A percentile compares a stretch with the other conserved stretches of the same genome.
Evolutionary conservation across 1,140 invertebrate genomes (phyloP).

Genomic region (Aleiodes sp.): DNA sequence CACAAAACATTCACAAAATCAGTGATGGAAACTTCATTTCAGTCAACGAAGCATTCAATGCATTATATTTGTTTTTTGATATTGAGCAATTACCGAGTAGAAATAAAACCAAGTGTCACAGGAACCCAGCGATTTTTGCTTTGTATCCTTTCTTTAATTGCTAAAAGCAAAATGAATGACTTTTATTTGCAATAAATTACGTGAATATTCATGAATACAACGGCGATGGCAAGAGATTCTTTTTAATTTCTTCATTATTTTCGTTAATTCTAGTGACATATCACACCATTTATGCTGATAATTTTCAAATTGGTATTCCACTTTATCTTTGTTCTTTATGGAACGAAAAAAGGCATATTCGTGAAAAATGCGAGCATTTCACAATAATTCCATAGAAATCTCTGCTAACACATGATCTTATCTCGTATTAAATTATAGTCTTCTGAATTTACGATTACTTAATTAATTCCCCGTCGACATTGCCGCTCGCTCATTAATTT

Average conservation of each 20-base stretch:
- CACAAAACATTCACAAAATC: too few species aligned
- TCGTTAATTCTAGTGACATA: background rate
- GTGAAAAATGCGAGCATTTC: background rate
- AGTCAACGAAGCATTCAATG: too few species aligned
- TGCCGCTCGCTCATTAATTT: background rate
- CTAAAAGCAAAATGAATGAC: too few species aligned
- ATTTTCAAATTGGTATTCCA: too few species aligned
- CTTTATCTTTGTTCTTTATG: too few species aligned
- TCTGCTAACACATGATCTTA: background rate
- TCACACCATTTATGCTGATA: background rate
- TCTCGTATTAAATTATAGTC: background rate
- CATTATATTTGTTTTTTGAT: background rate
- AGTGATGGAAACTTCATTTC: too few species aligned
- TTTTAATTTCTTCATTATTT: background rate
- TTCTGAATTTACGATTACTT: background rate
- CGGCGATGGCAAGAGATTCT: too few species aligned
- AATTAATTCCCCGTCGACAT: background rate
- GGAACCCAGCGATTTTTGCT: too few species aligned
- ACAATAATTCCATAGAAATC: background rate
- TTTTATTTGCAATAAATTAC: too few species aligned
- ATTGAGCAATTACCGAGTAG: constrained; percentile 1
- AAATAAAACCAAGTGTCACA: background rate
- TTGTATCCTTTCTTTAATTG: too few species aligned
- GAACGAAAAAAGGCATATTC: background rate
- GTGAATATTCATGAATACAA: too few species aligned